Evolutionary conservation across 1,140 invertebrate genomes (phyloP), one percentile per base, ranked within the genome.

Genomic region (Penaeus chinensis): DNA sequence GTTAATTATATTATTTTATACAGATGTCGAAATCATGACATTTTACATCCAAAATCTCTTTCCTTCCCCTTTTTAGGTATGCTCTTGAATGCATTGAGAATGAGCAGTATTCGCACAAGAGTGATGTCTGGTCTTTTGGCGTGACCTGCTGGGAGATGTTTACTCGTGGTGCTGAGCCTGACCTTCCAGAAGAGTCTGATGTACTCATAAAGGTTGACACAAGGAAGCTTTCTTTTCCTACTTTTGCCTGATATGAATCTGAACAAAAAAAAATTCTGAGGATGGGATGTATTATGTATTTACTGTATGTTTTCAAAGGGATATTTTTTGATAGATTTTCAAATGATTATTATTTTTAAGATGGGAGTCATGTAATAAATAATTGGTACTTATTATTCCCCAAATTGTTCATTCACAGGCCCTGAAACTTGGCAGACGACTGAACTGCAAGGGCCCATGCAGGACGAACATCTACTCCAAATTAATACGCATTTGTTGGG

Each of bases 101-200:
- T 19, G 90, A 90, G 10, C 90, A 85, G 32, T 92, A 90, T 89
- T 90, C 90, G 32, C 81, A 91, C 78, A 89, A 90, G 32, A 91
- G 90, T 18, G 92, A 92, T 87, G 89, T 92, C 7, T 92, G 91
- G 90, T 84, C 91, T 3, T 92, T 90, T 90, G 92, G 92, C n/a
- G 91, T 92, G 8, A 91, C 91, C 63, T 85, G 92, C 0, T 92
- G 92, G 92, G 92, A 92, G 89, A 91, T 92, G 79, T 92, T 91
- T 71, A 91, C 91, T 22, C 90, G 87, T 20, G 91, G 90, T 63
- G 18, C 79, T 66, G 85, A 78, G 61, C 66, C 90, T n/a, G 47
- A 85, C 69, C 85, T 89, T n/a, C 82, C 82, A 42, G 79, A 88
- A 37, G 65, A 85, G 32, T 84, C 78, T 27, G 81, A 77, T 42